Evolutionary conservation across 2,888 invertebrate species (phyloP), one percentile per base, ranked within the genome.

Genomic region (Rhagonycha lutea): DNA sequence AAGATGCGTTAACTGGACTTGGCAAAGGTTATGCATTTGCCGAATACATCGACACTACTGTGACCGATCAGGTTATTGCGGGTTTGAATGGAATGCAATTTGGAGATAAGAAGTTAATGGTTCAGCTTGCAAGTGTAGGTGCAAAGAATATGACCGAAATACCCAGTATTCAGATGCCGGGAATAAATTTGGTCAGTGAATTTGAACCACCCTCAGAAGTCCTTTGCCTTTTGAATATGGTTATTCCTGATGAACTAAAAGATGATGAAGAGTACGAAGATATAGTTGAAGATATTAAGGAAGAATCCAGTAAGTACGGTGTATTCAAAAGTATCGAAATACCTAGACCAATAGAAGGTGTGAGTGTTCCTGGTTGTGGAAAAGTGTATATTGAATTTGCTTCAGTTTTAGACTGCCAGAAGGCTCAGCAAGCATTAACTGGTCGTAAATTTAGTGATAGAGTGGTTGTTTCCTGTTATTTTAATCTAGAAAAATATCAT

Each of bases 21-120:
- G 98, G 98, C 87, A 99, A 99, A 89, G 99, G 99, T 32, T 99
- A 98, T 88, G 99, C 99, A 14, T 99, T 99, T 90, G 98, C 98
- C 87, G 99, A 99, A 90, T 99, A 99, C 89, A 95, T 97, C 81
- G 99, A 99, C 87, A 94, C 96, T 77, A 93, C 94, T 69, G 96
- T 99, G 91, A 99, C 99, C 11, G 99, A 99, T 89, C 98, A 98
- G 92, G 98, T 99, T 14, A 99, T 99, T 86, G 98, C 98, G 82
- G 99, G 99, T 79, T 90, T 99, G 74, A 99, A 99, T 89, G 99
- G 98, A 72, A 99, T 99, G 99, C 98, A 98, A 88, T 89, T 99
- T 81, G 99, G 99, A 65, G 99, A 99, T 88, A 99, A 99, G 89
- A 98, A 98, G 87, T 90, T 99, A 68, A 98, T 99, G 82, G 98